These are phyloP conservation scores for Acanthoscelides obtectus DNA, from an alignment of 2,888 invertebrate genomes.

Conservation along the genomic window DNA sequence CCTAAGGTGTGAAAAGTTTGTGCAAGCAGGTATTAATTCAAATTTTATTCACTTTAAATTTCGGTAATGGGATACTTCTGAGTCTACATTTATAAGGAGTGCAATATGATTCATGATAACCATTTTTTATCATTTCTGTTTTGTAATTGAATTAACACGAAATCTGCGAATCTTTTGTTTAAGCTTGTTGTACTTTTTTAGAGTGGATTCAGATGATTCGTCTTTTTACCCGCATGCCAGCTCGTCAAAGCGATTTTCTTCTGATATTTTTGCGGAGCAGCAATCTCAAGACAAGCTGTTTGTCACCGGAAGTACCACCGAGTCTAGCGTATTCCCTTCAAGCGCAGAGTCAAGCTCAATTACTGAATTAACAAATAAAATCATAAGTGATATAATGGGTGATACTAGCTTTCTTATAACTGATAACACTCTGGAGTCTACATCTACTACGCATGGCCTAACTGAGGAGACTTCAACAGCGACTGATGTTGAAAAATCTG, in stretches of 20 bases:
- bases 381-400: background rate
- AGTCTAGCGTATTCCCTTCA: background rate
- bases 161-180: background rate
- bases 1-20: no score
- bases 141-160: no score
- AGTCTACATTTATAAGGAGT: no score
- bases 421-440: background rate
- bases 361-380: background rate
- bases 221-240: slow-evolving; percentile 32
- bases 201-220: slow-evolving; percentile 20
- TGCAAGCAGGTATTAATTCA: no score
- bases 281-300: slow-evolving; percentile 34
- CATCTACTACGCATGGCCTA: background rate
- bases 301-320: slow-evolving; percentile 25
- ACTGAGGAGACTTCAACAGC: background rate
- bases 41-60: no score
- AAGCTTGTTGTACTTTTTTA: background rate
- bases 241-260: slow-evolving; percentile 32
- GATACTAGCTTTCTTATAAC: background rate
- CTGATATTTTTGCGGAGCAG: slow-evolving; percentile 34
- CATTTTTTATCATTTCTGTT: no score
- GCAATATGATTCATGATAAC: no score
- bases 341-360: background rate
- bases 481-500: background rate
- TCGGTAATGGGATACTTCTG: no score